These are phyloP conservation scores for Drosophila silvestris DNA, from an alignment of 2,888 invertebrate genomes.

Conservation along the genomic window DNA sequence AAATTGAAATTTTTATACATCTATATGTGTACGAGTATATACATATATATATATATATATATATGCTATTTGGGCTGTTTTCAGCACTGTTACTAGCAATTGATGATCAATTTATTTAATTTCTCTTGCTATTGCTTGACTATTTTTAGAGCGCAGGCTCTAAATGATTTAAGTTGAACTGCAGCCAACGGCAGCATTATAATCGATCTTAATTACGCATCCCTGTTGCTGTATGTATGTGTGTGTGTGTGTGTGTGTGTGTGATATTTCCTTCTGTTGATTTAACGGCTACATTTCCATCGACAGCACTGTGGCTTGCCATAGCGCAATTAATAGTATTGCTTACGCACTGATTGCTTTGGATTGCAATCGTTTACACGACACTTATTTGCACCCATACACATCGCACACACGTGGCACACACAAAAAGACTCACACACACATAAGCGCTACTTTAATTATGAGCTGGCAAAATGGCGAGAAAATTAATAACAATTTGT, in stretches of 20 bases:
- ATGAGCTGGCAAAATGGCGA: constrained; percentile 59
- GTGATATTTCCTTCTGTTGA: constrained; percentile 31
- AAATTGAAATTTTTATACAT: not conserved
- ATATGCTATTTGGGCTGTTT: not conserved
- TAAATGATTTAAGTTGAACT: constrained; percentile 53
- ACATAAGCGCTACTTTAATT: constrained; percentile 39
- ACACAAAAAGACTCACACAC: not conserved
- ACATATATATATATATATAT: not conserved
- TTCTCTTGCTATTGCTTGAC: constrained; percentile 29
- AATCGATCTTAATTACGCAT: constrained; percentile 71
- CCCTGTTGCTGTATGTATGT: constrained; percentile 12
- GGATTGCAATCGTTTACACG: constrained; percentile 71
- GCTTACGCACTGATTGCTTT: constrained; percentile 61
- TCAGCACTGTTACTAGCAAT: not conserved
- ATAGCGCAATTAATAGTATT: constrained; percentile 24
- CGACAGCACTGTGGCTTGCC: not conserved
- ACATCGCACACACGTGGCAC: constrained; percentile 14
- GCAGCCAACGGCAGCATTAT: constrained; percentile 26
- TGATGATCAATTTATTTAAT: not conserved
- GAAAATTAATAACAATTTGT: constrained; percentile 73
- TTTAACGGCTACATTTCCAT: constrained; percentile 8
- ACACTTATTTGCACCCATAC: constrained; percentile 27
- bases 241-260: constrained; percentile 7
- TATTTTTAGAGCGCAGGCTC: constrained; percentile 44
- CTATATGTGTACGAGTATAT: not conserved